Evolutionary conservation across 2,888 invertebrate species (phyloP), one percentile per base, ranked within the genome.

Genomic region (Incurvaria masculella): DNA sequence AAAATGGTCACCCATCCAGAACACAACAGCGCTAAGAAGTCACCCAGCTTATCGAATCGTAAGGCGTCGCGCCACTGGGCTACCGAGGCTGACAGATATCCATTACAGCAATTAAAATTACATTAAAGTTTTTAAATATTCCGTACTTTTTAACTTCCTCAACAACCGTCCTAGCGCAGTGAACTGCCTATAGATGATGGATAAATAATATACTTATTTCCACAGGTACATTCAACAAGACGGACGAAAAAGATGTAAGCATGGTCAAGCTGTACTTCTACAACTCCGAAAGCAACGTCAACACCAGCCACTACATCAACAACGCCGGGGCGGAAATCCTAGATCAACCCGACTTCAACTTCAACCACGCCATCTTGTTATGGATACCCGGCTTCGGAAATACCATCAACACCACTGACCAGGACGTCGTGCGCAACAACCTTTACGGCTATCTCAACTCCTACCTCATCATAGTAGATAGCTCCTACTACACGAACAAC

Each of bases 271-370:
- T 75, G 1, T 75, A 64, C 56, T 66, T 76, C 57, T 75, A 76
- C 55, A 76, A 78, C 53, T 76, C 76, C 59, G 59, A 69, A 42
- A 73, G 73, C 52, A 67, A 74, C 50, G 65, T 64, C 55, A 72
- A 73, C 53, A 51, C 68, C 6, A 63, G 61, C 2, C 69, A 60
- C 43, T 65, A 63, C 1, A 67, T 75, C 18, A 62, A 67, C 17
- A 55, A 53, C 1, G 73, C 72, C 0, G 62, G 60, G 1, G 61
- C 65, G 40, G 64, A 64, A 1, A 61, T 78, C 48, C 66, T 64
- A 1, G 52, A 54, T 2, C 53, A 54, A 8, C 72, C 72, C 54
- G 72, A 71, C 48, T 53, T 76, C 1, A 75, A 76, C 46, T 51
- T 69, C 2, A 60, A 14, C 14, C 14, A 11, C 33, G 14, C 8